A percentile compares a stretch with the other conserved stretches of the same genome.
These are phyloP conservation scores for Chrysoperla carnea DNA, from an alignment of 1,140 invertebrate genomes.

Conservation along the genomic window DNA sequence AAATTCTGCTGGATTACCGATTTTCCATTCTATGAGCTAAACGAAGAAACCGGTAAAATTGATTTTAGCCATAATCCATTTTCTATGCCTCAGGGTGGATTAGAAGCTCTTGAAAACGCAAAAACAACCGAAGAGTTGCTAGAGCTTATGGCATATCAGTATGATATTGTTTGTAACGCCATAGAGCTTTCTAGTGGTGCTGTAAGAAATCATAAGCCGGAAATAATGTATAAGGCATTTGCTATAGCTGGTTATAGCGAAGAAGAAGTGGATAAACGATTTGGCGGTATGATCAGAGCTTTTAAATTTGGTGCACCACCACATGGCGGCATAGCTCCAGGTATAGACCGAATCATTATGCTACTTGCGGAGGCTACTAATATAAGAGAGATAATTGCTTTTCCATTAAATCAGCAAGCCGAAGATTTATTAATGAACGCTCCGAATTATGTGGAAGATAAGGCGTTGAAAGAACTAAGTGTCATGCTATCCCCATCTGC, in stretches of 20 bases:
- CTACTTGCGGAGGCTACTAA: constrained; percentile 23
- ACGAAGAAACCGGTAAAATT: no score
- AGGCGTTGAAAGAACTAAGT: no score
- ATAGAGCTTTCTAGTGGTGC: constrained; percentile 46
- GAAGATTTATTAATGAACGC: no score
- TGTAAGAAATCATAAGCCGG: constrained; percentile 37
- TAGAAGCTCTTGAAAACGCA: no score
- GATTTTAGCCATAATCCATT: no score
- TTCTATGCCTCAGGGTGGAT: no score
- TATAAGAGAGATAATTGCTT: constrained; percentile 46
- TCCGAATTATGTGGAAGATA: no score
- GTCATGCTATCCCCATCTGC: no score
- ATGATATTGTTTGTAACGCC: constrained; percentile 49
- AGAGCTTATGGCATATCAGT: constrained; percentile 14
- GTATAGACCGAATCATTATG: constrained; percentile 31
- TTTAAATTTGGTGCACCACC: constrained; percentile 38
- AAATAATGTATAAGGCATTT: constrained; percentile 32
- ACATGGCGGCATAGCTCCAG: constrained; percentile 49
- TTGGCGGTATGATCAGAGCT: constrained; percentile 35
- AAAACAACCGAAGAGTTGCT: no score
- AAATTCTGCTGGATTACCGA: no score
- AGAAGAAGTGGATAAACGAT: constrained; percentile 9
- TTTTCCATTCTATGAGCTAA: no score
- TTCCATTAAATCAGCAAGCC: no score
- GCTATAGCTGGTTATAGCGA: constrained; percentile 19